These are phyloP conservation scores for Struthidea cinerea DNA, from an alignment of 2,113 vertebrate species.

Conservation along the genomic window DNA sequence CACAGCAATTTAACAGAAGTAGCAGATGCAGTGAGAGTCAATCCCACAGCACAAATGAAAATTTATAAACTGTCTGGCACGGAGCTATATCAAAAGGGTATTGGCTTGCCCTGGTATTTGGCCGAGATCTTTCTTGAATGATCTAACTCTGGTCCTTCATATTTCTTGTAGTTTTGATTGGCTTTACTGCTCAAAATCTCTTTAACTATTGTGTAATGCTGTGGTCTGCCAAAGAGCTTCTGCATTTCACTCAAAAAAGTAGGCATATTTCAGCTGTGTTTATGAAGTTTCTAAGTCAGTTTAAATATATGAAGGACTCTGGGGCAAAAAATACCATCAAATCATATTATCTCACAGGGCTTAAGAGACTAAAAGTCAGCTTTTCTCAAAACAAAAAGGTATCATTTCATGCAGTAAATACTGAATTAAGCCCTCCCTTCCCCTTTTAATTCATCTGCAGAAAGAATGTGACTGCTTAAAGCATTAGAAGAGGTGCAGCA, in stretches of 20 bases:
- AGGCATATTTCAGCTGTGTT: neutral
- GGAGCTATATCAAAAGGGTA: neutral
- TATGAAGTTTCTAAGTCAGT: neutral
- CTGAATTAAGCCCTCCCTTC: neutral
- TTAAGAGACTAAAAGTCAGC: neutral
- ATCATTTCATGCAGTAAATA: neutral
- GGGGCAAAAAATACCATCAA: conserved; percentile 13
- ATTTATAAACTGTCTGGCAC: neutral
- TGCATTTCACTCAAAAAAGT: neutral
- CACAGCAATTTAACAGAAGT: neutral
- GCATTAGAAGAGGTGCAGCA: conserved; percentile 46
- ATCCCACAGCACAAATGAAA: neutral
- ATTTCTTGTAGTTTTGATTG: neutral
- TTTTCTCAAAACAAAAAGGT: neutral
- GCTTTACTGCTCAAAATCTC: neutral
- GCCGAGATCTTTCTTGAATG: neutral
- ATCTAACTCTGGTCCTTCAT: neutral
- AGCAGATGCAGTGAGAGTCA: neutral
- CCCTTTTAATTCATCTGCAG: neutral
- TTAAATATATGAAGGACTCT: neutral
- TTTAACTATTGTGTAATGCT: neutral
- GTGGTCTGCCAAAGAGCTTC: neutral
- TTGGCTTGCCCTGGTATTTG: neutral
- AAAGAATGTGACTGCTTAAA: conserved; percentile 49
- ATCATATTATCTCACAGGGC: neutral